Percentiles rank a stretch among this genome's conserved stretches.
Conservation (phyloP, 1,140 invertebrate genomes). For the Drosophila paulistorum region DNA sequence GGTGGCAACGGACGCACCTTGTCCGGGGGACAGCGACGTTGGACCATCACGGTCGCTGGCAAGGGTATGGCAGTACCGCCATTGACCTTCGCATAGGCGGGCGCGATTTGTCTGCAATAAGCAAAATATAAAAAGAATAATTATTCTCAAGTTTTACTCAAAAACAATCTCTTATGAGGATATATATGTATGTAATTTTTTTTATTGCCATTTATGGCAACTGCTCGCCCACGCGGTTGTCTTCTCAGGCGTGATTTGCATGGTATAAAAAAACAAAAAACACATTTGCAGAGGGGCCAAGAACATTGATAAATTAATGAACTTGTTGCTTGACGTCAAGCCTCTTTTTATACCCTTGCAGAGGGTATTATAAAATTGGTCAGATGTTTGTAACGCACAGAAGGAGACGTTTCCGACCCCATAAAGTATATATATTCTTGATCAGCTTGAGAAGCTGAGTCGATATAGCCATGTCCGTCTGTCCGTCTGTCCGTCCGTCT, state of each 20-base stretch:
- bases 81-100: constrained; percentile 85
- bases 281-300: constrained; percentile 5
- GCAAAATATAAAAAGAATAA: constrained; percentile 22
- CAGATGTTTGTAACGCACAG: too few relatives aligned
- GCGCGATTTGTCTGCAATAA: constrained; percentile 86
- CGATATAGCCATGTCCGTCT: too few relatives aligned
- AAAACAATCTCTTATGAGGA: constrained; percentile 20
- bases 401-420: too few relatives aligned
- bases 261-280: constrained; percentile 40
- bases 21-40: constrained; percentile 89
- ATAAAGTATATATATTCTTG: too few relatives aligned
- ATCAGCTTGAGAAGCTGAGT: too few relatives aligned
- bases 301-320: constrained; percentile 68
- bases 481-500: too few relatives aligned
- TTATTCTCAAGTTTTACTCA: constrained; percentile 29
- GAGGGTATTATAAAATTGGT: too few relatives aligned
- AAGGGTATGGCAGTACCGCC: constrained; percentile 88
- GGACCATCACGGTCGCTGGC: constrained; percentile 89
- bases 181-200: constrained; percentile 17
- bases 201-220: constrained; percentile 30
- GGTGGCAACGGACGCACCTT: constrained; percentile 88
- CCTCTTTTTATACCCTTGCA: too few relatives aligned
- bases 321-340: constrained; percentile 46
- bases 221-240: constrained; percentile 45
- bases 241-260: constrained; percentile 41